Percentiles rank a stretch among this genome's conserved stretches.
phyloP scores from a whole-genome alignment of 2,888 invertebrate species.

The Cryptocephalus primarius region DNA sequence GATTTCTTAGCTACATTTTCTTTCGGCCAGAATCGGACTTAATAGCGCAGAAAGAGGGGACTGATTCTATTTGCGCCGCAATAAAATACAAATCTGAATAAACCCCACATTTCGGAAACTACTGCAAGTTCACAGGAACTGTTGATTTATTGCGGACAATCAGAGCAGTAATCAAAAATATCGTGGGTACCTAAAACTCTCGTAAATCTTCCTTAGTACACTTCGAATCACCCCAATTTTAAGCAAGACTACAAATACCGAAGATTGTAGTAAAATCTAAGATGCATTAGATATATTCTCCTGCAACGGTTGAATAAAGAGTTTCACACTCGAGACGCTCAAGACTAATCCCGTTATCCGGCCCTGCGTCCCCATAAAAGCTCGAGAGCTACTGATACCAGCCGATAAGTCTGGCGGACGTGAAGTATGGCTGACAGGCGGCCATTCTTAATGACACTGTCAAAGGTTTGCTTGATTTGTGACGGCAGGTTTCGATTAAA shows the following conservation, averaged over 20 bases:
- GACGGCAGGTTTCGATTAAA: conserved; percentile 38
- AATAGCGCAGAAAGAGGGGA: no score
- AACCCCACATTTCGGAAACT: not conserved
- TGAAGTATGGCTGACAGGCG: conserved; percentile 37
- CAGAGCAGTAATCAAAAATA: no score
- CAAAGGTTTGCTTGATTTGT: conserved; percentile 39
- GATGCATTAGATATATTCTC: no score
- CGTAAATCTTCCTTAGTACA: no score
- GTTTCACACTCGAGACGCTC: no score
- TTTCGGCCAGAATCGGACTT: conserved; percentile 14
- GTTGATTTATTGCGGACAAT: not conserved
- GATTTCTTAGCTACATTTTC: conserved; percentile 20
- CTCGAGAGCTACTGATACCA: conserved; percentile 24
- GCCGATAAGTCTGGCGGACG: conserved; percentile 26
- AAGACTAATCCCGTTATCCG: conserved; percentile 5
- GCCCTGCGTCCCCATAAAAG: conserved; percentile 16
- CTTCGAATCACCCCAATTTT: no score
- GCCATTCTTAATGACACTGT: conserved; percentile 39
- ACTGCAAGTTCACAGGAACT: not conserved
- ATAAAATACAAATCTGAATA: not conserved
- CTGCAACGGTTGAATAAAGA: not conserved
- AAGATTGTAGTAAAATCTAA: no score
- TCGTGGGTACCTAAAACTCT: no score
- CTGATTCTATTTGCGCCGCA: no score
- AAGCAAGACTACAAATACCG: no score